phyloP scores from a whole-genome alignment of 2,113 vertebrate species.

The Anseranas semipalmata region DNA sequence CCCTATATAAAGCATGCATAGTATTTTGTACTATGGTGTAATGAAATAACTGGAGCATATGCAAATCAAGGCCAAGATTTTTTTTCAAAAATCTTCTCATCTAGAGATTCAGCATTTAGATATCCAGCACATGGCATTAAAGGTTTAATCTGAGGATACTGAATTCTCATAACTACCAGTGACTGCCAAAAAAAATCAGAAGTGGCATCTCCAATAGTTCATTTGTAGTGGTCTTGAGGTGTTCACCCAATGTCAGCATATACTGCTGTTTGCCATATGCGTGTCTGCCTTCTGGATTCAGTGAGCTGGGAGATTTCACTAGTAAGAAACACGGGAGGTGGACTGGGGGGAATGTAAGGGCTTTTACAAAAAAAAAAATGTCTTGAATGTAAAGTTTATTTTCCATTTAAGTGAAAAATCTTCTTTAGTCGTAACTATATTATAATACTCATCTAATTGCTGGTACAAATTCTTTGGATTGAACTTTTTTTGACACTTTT shows the following conservation, averaged over 20 bases:
- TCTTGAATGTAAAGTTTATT: constrained; percentile 34
- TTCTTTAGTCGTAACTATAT: constrained; percentile 7
- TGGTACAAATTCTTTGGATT: neutral
- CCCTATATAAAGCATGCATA: neutral
- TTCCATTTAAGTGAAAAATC: constrained; percentile 6
- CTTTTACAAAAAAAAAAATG: neutral
- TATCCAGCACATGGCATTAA: neutral
- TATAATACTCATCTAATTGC: constrained; percentile 41
- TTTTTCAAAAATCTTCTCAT: neutral
- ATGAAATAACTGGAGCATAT: constrained; percentile 40
- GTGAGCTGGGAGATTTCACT: neutral
- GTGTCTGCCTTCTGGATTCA: neutral
- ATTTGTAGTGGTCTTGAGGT: neutral
- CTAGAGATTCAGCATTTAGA: constrained; percentile 21
- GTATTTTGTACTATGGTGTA: neutral
- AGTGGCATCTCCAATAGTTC: neutral
- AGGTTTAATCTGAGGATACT: neutral
- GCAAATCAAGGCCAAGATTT: constrained; percentile 1
- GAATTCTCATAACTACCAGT: neutral
- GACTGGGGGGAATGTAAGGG: neutral
- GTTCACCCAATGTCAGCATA: neutral
- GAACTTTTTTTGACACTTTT: constrained; percentile 49
- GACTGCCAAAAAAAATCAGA: neutral
- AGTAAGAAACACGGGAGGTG: neutral
- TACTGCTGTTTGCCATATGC: neutral